These are phyloP conservation scores for Ascaphus truei DNA, from an alignment of 2,113 vertebrate species.

Conservation along the genomic window DNA sequence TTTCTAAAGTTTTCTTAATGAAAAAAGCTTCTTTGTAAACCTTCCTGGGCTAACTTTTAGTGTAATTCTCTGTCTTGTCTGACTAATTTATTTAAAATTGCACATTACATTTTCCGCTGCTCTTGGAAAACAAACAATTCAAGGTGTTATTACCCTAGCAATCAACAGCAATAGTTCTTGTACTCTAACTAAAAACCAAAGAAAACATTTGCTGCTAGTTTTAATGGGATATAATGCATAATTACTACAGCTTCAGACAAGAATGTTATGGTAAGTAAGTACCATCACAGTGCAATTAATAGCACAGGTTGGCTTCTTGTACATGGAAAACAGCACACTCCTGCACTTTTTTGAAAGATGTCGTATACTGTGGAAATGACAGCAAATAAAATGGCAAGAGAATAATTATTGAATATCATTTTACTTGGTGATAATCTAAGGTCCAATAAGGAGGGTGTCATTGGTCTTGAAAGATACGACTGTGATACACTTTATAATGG, in stretches of 20 bases:
- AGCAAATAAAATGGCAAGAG: too few species aligned
- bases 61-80: not conserved
- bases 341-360: not conserved
- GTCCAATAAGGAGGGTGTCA: not conserved
- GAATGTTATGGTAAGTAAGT: not conserved
- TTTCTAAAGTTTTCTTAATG: not conserved
- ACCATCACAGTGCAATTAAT: not conserved
- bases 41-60: not conserved
- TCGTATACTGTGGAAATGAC: not conserved
- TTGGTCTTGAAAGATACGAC: not conserved
- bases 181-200: not conserved
- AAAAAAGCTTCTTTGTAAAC: not conserved
- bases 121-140: not conserved
- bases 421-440: too few species aligned
- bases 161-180: not conserved
- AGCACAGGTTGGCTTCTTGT: not conserved
- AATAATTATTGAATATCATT: too few species aligned
- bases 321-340: not conserved
- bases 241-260: not conserved
- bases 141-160: not conserved
- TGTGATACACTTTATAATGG: not conserved
- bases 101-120: not conserved
- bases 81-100: slow-evolving; percentile 2
- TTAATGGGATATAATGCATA: not conserved
- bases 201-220: not conserved